Evolutionary conservation across 2,797 vertebrate genomes (phyloP).

Genomic region (Aulostomus chinensis): DNA sequence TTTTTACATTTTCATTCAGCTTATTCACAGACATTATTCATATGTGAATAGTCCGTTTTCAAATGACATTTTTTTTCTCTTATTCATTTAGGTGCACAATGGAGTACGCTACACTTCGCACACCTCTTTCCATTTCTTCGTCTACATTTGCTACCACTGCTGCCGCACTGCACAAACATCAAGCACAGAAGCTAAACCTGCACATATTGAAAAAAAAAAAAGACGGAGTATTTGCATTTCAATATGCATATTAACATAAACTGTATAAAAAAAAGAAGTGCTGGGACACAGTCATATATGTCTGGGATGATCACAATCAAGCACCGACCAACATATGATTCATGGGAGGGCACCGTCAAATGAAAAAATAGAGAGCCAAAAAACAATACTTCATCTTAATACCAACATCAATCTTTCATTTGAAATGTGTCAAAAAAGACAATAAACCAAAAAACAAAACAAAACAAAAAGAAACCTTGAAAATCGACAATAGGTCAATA

Average conservation of each 20-base stretch:
- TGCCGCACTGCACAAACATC: slow-evolving; percentile 24
- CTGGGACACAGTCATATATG: too few relatives aligned
- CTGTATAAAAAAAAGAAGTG: too few relatives aligned
- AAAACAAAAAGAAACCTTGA: too few relatives aligned
- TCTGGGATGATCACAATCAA: too few relatives aligned
- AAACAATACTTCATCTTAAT: too few relatives aligned
- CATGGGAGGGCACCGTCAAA: too few relatives aligned
- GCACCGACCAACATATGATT: too few relatives aligned
- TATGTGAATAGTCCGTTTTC: slow-evolving; percentile 52
- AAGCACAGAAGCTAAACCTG: slow-evolving; percentile 46
- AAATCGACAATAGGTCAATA: too few relatives aligned
- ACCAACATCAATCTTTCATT: too few relatives aligned
- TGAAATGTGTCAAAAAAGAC: too few relatives aligned
- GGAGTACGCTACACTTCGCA: slow-evolving; percentile 29
- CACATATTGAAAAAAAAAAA: slow-evolving; percentile 42
- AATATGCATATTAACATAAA: slow-evolving; percentile 47
- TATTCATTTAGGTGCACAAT: slow-evolving; percentile 57
- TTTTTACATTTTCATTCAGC: slow-evolving; percentile 18
- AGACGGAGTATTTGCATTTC: slow-evolving; percentile 62
- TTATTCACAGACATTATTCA: slow-evolving; percentile 59
- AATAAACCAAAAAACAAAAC: too few relatives aligned
- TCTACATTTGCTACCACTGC: slow-evolving; percentile 39
- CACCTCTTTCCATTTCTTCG: slow-evolving; percentile 35
- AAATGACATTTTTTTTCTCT: slow-evolving; percentile 62
- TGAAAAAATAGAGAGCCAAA: too few relatives aligned